A percentile compares a stretch with the other conserved stretches of the same genome.
Conservation (phyloP, 2,888 invertebrate species). For the Patella depressa region DNA sequence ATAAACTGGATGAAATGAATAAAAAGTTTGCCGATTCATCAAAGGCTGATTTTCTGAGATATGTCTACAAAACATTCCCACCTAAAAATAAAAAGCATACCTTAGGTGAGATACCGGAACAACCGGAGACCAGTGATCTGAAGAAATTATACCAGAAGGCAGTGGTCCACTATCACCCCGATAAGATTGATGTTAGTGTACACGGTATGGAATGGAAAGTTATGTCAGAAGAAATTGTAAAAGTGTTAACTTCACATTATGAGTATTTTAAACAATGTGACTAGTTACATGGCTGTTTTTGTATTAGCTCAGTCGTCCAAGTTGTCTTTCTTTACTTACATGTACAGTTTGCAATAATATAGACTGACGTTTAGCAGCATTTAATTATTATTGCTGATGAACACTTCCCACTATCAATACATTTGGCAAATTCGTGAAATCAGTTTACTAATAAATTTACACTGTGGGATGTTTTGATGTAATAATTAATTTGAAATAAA, state of each 20-base stretch:
- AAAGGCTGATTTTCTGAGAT: constrained; percentile 39
- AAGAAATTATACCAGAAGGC: constrained; percentile 47
- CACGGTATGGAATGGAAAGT: constrained; percentile 49
- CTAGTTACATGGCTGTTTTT: background rate
- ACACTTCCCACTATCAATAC: too few relatives aligned
- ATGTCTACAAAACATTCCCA: constrained; percentile 42
- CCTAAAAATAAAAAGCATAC: constrained; percentile 43
- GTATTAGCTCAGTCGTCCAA: too few relatives aligned
- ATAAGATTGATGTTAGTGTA: constrained; percentile 39
- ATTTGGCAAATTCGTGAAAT: too few relatives aligned
- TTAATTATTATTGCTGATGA: too few relatives aligned
- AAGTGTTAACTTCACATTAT: constrained; percentile 39
- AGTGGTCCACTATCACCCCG: constrained; percentile 53
- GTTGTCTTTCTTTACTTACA: too few relatives aligned
- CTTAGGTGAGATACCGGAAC: constrained; percentile 25
- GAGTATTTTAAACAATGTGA: constrained; percentile 8
- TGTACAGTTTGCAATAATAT: too few relatives aligned
- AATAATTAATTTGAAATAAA: too few relatives aligned
- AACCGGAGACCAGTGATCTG: constrained; percentile 22
- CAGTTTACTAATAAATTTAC: too few relatives aligned
- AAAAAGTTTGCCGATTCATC: constrained; percentile 19
- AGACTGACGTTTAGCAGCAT: too few relatives aligned
- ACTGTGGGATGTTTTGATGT: too few relatives aligned
- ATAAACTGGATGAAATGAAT: constrained; percentile 35
- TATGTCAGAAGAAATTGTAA: constrained; percentile 52